Percentiles rank a stretch among this genome's conserved stretches.
These are phyloP conservation scores for Hepsetus odoe DNA, from an alignment of 2,113 vertebrate species.

Conservation along the genomic window DNA sequence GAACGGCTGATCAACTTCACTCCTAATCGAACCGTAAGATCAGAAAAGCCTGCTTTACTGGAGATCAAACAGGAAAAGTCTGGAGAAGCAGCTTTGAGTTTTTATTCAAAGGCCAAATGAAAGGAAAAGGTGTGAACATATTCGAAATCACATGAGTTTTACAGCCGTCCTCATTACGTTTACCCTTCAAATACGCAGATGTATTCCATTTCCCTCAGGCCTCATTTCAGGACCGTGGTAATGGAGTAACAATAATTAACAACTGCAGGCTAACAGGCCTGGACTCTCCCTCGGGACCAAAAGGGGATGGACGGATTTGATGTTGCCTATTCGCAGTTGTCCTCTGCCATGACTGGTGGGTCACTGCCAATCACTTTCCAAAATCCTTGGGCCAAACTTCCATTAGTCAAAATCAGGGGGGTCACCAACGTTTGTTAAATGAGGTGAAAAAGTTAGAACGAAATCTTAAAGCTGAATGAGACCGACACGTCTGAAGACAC, in stretches of 20 bases:
- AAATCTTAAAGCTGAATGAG: no score
- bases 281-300: not conserved
- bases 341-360: not conserved
- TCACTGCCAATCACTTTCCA: not conserved
- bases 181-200: conserved; percentile 33
- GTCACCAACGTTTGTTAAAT: no score
- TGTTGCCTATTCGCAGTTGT: not conserved
- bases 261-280: conserved; percentile 19
- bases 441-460: no score
- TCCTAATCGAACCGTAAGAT: no score
- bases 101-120: no score
- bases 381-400: no score
- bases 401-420: not conserved
- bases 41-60: no score
- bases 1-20: no score
- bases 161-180: conserved; percentile 32
- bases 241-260: conserved; percentile 48
- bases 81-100: no score
- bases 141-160: conserved; percentile 26
- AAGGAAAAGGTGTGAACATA: conserved; percentile 10
- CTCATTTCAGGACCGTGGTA: conserved; percentile 25
- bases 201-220: conserved; percentile 26
- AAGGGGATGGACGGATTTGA: not conserved
- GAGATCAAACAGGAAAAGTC: no score
- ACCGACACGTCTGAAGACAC: no score